Evolutionary conservation across 1,140 invertebrate genomes (phyloP).

Genomic region (Neodiprion fabricii): DNA sequence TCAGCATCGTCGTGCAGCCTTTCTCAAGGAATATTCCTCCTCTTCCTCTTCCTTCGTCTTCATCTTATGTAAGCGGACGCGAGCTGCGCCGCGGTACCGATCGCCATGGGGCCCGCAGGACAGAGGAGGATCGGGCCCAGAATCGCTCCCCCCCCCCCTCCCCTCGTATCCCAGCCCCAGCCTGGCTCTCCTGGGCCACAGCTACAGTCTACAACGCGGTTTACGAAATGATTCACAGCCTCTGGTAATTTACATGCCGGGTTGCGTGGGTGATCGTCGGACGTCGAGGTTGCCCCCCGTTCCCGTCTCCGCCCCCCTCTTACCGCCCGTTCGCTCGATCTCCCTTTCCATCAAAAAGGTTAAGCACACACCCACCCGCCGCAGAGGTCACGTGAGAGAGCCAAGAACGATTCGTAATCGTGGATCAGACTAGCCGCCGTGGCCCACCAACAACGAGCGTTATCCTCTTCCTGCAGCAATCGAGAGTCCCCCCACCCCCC

Average conservation of each 20-base stretch:
- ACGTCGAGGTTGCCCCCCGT: slow-evolving; percentile 31
- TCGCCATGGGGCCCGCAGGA: background rate
- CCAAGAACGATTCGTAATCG: too few relatives aligned
- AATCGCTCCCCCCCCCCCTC: background rate
- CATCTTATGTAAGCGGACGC: slow-evolving; percentile 34
- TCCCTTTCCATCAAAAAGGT: slow-evolving; percentile 54
- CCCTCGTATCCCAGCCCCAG: slow-evolving; percentile 29
- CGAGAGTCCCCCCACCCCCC: too few relatives aligned
- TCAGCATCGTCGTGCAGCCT: background rate
- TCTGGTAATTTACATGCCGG: slow-evolving; percentile 58
- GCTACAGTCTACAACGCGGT: background rate
- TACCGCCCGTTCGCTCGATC: slow-evolving; percentile 30
- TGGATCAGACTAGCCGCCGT: too few relatives aligned
- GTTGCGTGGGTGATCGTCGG: slow-evolving; percentile 59
- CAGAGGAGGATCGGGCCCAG: slow-evolving; percentile 3
- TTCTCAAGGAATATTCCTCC: slow-evolving; percentile 47
- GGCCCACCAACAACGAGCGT: too few relatives aligned
- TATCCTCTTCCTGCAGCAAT: too few relatives aligned
- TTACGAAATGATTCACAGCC: slow-evolving; percentile 61
- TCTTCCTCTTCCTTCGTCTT: background rate
- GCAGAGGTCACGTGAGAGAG: slow-evolving; percentile 45
- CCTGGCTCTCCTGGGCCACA: slow-evolving; percentile 37
- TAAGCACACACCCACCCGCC: slow-evolving; percentile 57
- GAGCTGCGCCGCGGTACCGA: slow-evolving; percentile 29
- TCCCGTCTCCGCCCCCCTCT: slow-evolving; percentile 30